Evolutionary conservation across 1,140 invertebrate genomes (phyloP), one percentile per base, ranked within the genome.

Genomic region (Metopolophium dirhodum): DNA sequence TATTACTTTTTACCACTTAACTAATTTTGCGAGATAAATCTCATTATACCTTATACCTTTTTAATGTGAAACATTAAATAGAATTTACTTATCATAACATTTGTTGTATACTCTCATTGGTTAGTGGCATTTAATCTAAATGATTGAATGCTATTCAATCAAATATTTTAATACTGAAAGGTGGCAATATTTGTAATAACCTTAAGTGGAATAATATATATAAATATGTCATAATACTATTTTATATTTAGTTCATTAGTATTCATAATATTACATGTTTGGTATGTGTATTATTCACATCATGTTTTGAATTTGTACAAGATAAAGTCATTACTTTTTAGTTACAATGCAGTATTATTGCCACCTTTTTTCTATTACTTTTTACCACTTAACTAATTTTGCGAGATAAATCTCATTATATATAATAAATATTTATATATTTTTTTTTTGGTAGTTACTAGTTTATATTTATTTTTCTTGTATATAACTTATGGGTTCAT

Each of bases 51-150:
- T 51, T n/a, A n/a, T 35, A 77, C 0, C 30, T 68, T 90, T 90
- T 45, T n/a, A 45, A 45, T 90, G 45, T 68, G 68, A 68, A 41
- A 68, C 14, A 90, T 68, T 68, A 61, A 90, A 90, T 45, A 61
- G 30, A 90, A 54, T 54, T 54, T 22, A 77, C 61, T 77, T 77
- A n/a, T 20, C 30, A 90, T 57, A n/a, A 41, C 37, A 35, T 86
- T 45, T 85, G 37, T 85, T 41, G 37, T 54, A 30, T 41, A 89
- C 49, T 51, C 87, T 26, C 49, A 54, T 35, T 20, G 20, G 51
- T 37, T 37, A 51, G n/a, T 89, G 37, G 37, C 26, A 37, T 89
- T 37, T 54, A 37, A 89, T 57, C 22, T 37, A 7, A 57, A 37
- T 23, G 49, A 54, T 54, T 57, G 22, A 89, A 41, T 89, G 30